A percentile compares a stretch with the other conserved stretches of the same genome.
Evolutionary conservation across 2,113 vertebrate genomes (phyloP).

Genomic region (Passer montanus): DNA sequence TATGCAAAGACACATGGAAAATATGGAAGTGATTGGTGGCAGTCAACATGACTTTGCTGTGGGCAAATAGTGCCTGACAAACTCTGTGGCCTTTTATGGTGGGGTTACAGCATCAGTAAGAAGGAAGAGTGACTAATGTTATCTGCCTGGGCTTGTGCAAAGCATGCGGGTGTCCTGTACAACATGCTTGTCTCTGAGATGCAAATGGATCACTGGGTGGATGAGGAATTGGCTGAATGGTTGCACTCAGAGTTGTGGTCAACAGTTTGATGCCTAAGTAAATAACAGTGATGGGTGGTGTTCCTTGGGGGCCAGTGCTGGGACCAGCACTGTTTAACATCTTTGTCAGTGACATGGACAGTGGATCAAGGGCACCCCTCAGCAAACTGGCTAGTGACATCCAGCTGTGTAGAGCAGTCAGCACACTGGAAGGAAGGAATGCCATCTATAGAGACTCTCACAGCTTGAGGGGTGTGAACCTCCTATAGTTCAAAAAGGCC

Average conservation of each 20-base stretch:
- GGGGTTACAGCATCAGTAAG: not conserved
- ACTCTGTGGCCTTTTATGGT: not conserved
- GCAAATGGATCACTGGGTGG: not conserved
- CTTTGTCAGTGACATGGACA: not conserved
- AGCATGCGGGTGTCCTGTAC: not conserved
- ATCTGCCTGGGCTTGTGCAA: not conserved
- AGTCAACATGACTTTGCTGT: not conserved
- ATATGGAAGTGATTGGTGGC: not conserved
- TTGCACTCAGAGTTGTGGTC: not conserved
- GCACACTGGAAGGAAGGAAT: not conserved
- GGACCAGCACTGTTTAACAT: too few species aligned
- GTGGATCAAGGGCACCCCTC: not conserved
- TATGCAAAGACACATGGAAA: not conserved
- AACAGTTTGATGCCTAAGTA: fast-evolving
- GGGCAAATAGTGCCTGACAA: not conserved
- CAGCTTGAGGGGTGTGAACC: not conserved
- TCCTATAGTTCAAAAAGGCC: not conserved
- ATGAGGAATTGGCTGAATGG: not conserved
- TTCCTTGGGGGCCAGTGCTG: not conserved
- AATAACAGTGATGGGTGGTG: not conserved
- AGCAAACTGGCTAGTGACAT: not conserved
- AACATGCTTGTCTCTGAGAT: not conserved
- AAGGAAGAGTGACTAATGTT: not conserved
- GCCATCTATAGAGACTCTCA: not conserved
- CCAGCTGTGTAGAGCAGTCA: not conserved